Percentiles rank a stretch among this genome's conserved stretches.
phyloP scores from a whole-genome alignment of 2,888 invertebrate species.

The Platycheirus albimanus region DNA sequence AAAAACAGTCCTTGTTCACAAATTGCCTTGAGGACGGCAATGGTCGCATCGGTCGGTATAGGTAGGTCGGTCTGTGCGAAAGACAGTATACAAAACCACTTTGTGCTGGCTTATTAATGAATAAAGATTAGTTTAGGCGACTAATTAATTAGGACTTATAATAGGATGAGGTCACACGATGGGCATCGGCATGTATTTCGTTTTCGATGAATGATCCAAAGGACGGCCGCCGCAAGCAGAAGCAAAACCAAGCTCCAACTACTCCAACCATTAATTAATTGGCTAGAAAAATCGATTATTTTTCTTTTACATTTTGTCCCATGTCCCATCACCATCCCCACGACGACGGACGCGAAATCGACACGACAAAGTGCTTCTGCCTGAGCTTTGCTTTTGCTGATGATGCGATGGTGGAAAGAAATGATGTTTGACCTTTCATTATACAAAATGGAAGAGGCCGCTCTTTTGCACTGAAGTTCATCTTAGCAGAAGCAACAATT shows the following conservation, averaged over 20 bases:
- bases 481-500: slow-evolving; percentile 2
- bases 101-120: slow-evolving; percentile 62
- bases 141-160: slow-evolving; percentile 61
- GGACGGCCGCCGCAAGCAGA: not conserved
- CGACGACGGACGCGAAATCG: no score
- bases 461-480: slow-evolving; percentile 37
- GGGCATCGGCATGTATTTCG: slow-evolving; percentile 7
- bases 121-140: slow-evolving; percentile 60
- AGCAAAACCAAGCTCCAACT: not conserved
- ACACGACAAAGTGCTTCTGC: not conserved
- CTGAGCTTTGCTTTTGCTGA: not conserved
- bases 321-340: no score
- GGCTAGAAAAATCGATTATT: slow-evolving; percentile 52
- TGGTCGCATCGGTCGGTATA: not conserved
- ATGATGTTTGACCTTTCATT: slow-evolving; percentile 63
- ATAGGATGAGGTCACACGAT: slow-evolving; percentile 45
- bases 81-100: slow-evolving; percentile 30
- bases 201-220: not conserved
- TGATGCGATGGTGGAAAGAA: no score
- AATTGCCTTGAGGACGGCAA: slow-evolving; percentile 30
- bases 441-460: slow-evolving; percentile 22
- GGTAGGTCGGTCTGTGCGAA: not conserved
- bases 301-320: slow-evolving; percentile 6
- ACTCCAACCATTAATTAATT: slow-evolving; percentile 57
- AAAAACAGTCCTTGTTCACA: slow-evolving; percentile 31